Evolutionary conservation across 2,113 vertebrate genomes (phyloP).

Genomic region (Amphiprion percula): DNA sequence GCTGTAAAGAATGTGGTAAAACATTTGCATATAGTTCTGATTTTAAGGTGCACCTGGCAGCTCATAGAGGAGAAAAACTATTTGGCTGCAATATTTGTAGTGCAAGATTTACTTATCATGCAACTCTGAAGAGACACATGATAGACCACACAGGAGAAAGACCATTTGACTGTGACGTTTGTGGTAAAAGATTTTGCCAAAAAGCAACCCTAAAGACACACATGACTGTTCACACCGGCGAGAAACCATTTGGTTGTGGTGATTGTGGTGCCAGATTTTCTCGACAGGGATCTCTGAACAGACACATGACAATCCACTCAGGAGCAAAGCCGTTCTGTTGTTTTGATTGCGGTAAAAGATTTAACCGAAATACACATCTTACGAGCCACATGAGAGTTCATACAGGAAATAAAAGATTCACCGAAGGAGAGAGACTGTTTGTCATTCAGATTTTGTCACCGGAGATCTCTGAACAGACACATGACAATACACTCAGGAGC

Average conservation of each 20-base stretch:
- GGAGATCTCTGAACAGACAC: too few relatives aligned
- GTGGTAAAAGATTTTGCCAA: neutral
- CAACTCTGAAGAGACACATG: conserved; percentile 1
- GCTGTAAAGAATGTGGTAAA: conserved; percentile 10
- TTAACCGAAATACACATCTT: neutral
- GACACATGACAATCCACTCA: neutral
- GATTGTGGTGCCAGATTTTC: neutral
- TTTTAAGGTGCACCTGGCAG: neutral
- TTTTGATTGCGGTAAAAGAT: neutral
- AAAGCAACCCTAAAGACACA: neutral
- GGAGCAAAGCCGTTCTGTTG: conserved; percentile 6
- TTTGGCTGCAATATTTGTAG: neutral
- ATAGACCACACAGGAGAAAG: neutral
- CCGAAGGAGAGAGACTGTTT: too few relatives aligned
- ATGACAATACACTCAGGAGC: too few relatives aligned
- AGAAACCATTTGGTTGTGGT: neutral
- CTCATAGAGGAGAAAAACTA: conserved; percentile 1
- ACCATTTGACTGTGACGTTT: neutral
- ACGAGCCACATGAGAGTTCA: neutral
- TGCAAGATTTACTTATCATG: neutral
- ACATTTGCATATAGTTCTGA: neutral
- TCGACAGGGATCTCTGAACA: neutral
- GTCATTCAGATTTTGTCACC: too few relatives aligned
- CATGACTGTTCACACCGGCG: neutral
- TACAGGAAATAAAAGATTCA: too few relatives aligned